phyloP scores from a whole-genome alignment of 2,888 invertebrate genomes.

The Criorhina ranunculi region DNA sequence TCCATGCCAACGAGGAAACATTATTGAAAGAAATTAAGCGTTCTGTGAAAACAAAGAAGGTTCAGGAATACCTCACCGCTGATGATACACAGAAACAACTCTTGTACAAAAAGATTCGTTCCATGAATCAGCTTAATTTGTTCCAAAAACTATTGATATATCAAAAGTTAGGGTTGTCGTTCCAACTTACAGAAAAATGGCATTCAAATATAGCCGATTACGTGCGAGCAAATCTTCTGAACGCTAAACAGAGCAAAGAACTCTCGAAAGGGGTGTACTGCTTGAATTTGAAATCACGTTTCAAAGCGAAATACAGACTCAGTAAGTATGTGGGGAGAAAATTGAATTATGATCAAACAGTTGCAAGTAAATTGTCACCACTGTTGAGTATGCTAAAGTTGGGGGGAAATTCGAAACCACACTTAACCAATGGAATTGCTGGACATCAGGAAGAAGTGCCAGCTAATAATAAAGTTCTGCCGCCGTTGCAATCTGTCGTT shows the following conservation, averaged over 20 bases:
- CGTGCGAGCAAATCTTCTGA: slow-evolving; percentile 76
- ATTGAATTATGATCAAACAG: slow-evolving; percentile 75
- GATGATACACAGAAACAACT: slow-evolving; percentile 77
- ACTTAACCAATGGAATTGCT: slow-evolving; percentile 44
- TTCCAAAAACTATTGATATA: slow-evolving; percentile 82
- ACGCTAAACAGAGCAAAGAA: slow-evolving; percentile 27
- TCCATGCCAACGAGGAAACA: slow-evolving; percentile 80
- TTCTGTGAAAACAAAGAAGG: slow-evolving; percentile 68
- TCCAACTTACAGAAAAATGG: slow-evolving; percentile 78
- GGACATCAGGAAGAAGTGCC: neutral
- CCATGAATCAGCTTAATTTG: slow-evolving; percentile 81
- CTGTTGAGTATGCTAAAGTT: slow-evolving; percentile 80
- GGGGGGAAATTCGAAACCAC: slow-evolving; percentile 60
- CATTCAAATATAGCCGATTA: slow-evolving; percentile 78
- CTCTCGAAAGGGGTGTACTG: slow-evolving; percentile 78
- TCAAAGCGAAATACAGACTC: slow-evolving; percentile 82
- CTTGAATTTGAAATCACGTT: slow-evolving; percentile 79
- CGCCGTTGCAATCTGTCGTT: slow-evolving; percentile 78
- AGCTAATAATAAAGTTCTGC: neutral
- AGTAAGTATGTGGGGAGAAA: slow-evolving; percentile 76
- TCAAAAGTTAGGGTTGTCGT: slow-evolving; percentile 81
- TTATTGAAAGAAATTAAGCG: slow-evolving; percentile 79
- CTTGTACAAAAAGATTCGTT: slow-evolving; percentile 80
- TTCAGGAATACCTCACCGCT: slow-evolving; percentile 46
- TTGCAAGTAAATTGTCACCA: slow-evolving; percentile 79